Evolutionary conservation across 2,113 vertebrate species (phyloP).

Genomic region (Emydura subglobosa): DNA sequence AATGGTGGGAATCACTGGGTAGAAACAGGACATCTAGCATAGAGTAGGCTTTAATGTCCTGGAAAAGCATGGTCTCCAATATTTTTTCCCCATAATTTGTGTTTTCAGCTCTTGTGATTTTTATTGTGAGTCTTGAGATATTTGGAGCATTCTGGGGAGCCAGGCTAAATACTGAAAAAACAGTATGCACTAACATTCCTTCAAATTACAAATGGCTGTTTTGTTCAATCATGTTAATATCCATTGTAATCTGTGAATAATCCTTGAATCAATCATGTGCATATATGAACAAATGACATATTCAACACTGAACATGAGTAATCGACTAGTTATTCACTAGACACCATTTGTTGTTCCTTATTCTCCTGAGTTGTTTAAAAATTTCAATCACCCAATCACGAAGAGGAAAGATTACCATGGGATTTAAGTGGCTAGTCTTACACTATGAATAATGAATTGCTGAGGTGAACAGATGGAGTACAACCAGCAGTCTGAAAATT

Average conservation of each 20-base stretch:
- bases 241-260: background rate
- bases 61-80: background rate
- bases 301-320: background rate
- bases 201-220: background rate
- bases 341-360: background rate
- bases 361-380: background rate
- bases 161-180: background rate
- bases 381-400: background rate
- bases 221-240: background rate
- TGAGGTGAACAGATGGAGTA: background rate
- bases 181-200: background rate
- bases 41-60: background rate
- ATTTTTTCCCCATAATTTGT: background rate
- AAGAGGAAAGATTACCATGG: background rate
- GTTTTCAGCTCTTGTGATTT: background rate
- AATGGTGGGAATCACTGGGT: background rate
- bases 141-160: background rate
- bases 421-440: background rate
- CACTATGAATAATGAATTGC: background rate
- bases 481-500: background rate
- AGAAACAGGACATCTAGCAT: background rate
- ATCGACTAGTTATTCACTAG: background rate
- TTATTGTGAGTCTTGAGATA: background rate
- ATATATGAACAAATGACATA: background rate
- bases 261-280: background rate